These are phyloP conservation scores for Dioctria linearis DNA, from an alignment of 2,888 invertebrate genomes.

Conservation along the genomic window DNA sequence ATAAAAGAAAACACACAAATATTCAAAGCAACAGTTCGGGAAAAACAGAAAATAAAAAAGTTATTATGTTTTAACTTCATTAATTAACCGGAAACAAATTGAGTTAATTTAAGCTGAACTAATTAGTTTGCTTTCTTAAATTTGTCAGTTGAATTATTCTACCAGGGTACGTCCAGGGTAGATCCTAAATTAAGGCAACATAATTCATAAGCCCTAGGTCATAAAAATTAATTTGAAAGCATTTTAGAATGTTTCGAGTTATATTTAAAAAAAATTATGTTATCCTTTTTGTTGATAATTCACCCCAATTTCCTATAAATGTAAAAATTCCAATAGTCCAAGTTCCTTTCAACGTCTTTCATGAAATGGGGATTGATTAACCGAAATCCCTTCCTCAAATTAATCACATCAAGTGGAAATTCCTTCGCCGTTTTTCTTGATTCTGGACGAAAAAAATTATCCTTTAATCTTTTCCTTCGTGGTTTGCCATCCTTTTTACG, in stretches of 20 bases:
- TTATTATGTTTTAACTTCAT: neutral
- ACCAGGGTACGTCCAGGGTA: neutral
- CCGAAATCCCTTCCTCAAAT: slow-evolving; percentile 37
- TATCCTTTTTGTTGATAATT: slow-evolving; percentile 22
- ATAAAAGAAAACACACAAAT: no score
- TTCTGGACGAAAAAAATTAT: slow-evolving; percentile 27
- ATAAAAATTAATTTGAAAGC: neutral
- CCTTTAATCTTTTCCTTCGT: slow-evolving; percentile 51
- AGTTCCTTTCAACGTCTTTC: neutral
- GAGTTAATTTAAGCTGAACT: neutral
- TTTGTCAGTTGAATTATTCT: neutral
- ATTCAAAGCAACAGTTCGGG: no score
- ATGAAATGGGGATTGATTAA: slow-evolving; percentile 36
- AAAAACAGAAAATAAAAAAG: no score
- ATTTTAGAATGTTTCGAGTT: neutral
- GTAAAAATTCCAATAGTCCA: neutral
- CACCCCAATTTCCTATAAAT: neutral
- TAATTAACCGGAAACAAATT: neutral
- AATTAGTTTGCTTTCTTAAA: neutral
- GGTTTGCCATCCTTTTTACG: slow-evolving; percentile 24
- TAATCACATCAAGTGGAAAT: slow-evolving; percentile 53
- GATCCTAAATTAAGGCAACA: neutral
- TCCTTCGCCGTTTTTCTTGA: slow-evolving; percentile 21
- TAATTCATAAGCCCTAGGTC: neutral
- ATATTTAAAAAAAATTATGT: neutral